These are phyloP conservation scores for Gallinago solitaria DNA, from an alignment of 2,797 vertebrate genomes.

Conservation along the genomic window DNA sequence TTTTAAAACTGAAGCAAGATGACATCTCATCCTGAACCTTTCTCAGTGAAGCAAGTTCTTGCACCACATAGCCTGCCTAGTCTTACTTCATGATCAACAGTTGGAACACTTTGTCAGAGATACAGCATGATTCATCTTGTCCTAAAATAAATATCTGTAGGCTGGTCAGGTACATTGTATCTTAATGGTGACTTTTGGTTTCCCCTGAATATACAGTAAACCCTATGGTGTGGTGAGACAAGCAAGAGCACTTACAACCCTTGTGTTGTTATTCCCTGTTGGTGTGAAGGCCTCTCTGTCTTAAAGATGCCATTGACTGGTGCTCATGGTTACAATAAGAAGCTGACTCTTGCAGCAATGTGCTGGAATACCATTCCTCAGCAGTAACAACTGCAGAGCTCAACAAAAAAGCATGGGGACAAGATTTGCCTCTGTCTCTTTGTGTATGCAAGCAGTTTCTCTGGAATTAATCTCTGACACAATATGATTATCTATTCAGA, in stretches of 20 bases:
- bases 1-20: not conserved
- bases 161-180: not conserved
- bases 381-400: not conserved
- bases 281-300: not conserved
- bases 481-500: not conserved
- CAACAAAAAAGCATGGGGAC: not conserved
- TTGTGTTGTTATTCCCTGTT: not conserved
- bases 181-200: not conserved
- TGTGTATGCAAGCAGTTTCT: not conserved
- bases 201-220: not conserved
- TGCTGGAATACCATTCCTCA: not conserved
- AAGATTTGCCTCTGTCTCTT: not conserved
- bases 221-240: not conserved
- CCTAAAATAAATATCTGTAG: not conserved
- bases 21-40: not conserved
- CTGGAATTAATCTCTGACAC: not conserved
- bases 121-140: not conserved
- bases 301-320: not conserved
- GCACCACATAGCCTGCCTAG: not conserved
- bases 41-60: not conserved
- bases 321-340: not conserved
- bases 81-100: not conserved
- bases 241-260: not conserved
- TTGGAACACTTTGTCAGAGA: not conserved
- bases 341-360: not conserved